phyloP scores from a whole-genome alignment of 1,140 invertebrate species.

The Teleogryllus occipitalis region DNA sequence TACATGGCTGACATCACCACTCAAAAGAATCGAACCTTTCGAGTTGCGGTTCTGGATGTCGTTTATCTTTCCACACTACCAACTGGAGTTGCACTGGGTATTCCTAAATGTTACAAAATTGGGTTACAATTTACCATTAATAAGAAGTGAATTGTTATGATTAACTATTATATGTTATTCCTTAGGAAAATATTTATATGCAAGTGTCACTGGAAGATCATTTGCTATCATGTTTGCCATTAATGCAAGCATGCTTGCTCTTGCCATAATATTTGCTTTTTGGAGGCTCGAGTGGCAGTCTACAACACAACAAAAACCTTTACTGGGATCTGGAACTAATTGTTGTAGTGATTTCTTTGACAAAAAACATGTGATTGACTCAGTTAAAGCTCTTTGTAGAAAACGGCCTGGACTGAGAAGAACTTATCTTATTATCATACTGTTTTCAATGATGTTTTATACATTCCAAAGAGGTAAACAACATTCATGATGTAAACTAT shows the following conservation, averaged over 20 bases:
- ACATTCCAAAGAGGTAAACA: conserved; percentile 58
- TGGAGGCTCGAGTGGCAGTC: conserved; percentile 56
- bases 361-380: conserved; percentile 50
- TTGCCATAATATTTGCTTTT: conserved; percentile 53
- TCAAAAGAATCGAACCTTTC: conserved; percentile 51
- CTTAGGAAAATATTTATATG: conserved; percentile 48
- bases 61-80: conserved; percentile 67
- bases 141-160: not conserved
- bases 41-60: conserved; percentile 63
- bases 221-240: conserved; percentile 62
- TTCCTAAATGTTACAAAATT: not conserved
- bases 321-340: not conserved
- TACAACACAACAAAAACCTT: conserved; percentile 39
- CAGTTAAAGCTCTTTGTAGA: conserved; percentile 48
- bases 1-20: conserved; percentile 64
- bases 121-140: not conserved
- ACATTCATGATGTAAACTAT: not conserved
- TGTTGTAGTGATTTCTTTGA: conserved; percentile 55
- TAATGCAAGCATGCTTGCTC: conserved; percentile 48
- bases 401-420: conserved; percentile 43
- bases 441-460: conserved; percentile 62
- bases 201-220: conserved; percentile 45
- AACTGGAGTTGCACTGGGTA: conserved; percentile 54
- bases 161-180: conserved; percentile 20
- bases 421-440: conserved; percentile 51